phyloP scores from a whole-genome alignment of 1,140 invertebrate genomes.

The Bombus balteatus region DNA sequence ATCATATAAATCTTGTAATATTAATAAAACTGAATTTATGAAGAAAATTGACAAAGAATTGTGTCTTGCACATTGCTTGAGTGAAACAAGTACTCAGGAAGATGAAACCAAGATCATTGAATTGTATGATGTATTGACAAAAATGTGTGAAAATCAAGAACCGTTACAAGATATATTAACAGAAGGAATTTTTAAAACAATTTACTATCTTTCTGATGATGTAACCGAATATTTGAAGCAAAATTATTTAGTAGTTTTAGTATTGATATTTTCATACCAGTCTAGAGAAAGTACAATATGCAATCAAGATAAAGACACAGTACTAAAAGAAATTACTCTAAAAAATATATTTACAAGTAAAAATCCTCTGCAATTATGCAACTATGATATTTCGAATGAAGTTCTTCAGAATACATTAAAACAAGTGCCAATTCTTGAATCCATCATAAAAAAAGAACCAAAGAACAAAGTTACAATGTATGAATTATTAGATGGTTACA shows the following conservation, averaged over 20 bases:
- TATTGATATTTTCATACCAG: constrained; percentile 75
- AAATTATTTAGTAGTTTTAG: constrained; percentile 78
- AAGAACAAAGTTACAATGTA: constrained; percentile 83
- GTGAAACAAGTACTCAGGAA: constrained; percentile 55
- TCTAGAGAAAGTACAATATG: constrained; percentile 32
- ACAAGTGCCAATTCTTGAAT: constrained; percentile 67
- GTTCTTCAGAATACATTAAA: constrained; percentile 67
- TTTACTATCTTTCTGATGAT: constrained; percentile 70
- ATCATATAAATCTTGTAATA: constrained; percentile 81
- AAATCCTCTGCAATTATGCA: constrained; percentile 54
- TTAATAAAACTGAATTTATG: constrained; percentile 83
- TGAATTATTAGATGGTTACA: constrained; percentile 83
- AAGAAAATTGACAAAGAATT: constrained; percentile 83
- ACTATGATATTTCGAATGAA: constrained; percentile 63
- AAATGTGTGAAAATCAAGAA: constrained; percentile 66
- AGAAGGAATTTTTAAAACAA: constrained; percentile 71
- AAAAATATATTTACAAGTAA: constrained; percentile 67
- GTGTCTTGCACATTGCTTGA: constrained; percentile 72
- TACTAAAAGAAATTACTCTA: constrained; percentile 40
- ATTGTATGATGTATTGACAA: constrained; percentile 73
- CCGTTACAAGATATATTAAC: constrained; percentile 71
- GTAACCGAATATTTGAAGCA: constrained; percentile 74
- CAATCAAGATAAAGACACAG: constrained; percentile 11
- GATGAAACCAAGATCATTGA: constrained; percentile 66
- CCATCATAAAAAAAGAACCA: constrained; percentile 75